Base-by-base conservation (phyloP, 2,113 vertebrate genomes). In the Silurus asotus region DNA sequence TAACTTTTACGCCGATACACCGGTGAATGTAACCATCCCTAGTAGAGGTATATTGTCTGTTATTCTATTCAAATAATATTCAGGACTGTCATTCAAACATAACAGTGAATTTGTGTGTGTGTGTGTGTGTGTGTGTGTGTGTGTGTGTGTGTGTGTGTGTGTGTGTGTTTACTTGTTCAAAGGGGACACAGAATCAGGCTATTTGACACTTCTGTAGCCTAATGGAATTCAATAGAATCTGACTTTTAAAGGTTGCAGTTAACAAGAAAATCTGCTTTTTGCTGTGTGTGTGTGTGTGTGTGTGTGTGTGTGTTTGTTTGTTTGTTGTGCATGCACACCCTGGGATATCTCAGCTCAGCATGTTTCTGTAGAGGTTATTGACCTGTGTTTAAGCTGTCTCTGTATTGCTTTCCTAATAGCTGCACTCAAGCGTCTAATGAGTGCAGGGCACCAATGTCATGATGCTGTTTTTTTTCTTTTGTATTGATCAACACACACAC, bases 281-380 rank as follows among this genome's bases (percentile, higher is more conserved):
- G 76, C n/a, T 45, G 6, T 55, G 17, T 79, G 56, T 78, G 48
- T 75, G 83, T 61, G 56, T 79, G 55, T 56, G 53, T 84, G 82
- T 74, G 72, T 75, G 83, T 49, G 48, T 82, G 19, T 45, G 15
- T 23, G 83, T 64, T 37, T 74, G 70, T 53, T 37, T 37, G 37
- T 37, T 37, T 37, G 37, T 56, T 13, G 28, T 37, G 28, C 28
- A 2, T 56, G 8, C 13, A 13, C 5, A 9, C 53, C 67, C 48
- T 64, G 79, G 65, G 70, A 81, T 58, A 67, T 23, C 58, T 75
- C 17, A 6, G 67, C 37, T 86, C 85, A 86, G 78, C 78, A 81
- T 86, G 85, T 81, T 86, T 74, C 67, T 20, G n/a, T 64, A 72
- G 69, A 86, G 85, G 79, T 74, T 82, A 86, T 81, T 86, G 85